A percentile compares a stretch with the other conserved stretches of the same genome.
Evolutionary conservation across 2,888 invertebrate genomes (phyloP).

Genomic region (Epistrophe grossulariae): DNA sequence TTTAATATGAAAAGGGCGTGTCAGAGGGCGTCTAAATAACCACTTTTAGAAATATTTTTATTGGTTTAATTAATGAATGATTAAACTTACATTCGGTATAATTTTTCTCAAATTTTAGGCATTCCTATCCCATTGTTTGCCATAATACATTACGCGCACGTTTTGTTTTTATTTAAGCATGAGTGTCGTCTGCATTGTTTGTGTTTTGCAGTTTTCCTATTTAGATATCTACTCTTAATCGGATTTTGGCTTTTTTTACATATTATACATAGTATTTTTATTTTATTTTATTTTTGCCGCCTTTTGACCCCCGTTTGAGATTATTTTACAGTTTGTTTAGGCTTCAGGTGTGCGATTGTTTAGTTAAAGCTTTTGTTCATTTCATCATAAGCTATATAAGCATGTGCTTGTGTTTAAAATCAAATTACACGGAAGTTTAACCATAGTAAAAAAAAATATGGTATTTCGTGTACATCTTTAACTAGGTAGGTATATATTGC

Average conservation of each 20-base stretch:
- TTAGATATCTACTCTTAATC: slow-evolving; percentile 23
- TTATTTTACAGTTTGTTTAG: slow-evolving; percentile 37
- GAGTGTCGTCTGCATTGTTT: slow-evolving; percentile 45
- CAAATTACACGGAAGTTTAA: slow-evolving; percentile 59
- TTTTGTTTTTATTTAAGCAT: slow-evolving; percentile 20
- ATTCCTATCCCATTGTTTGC: neutral
- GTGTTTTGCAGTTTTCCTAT: slow-evolving; percentile 28
- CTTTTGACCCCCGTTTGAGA: slow-evolving; percentile 24
- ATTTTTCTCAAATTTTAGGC: neutral
- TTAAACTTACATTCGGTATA: too few relatives aligned
- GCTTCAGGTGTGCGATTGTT: slow-evolving; percentile 62
- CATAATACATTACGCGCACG: slow-evolving; percentile 46
- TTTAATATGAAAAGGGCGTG: too few relatives aligned
- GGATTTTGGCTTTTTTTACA: slow-evolving; percentile 15
- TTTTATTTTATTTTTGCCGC: neutral
- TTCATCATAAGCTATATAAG: neutral
- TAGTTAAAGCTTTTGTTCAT: slow-evolving; percentile 34
- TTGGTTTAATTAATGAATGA: too few relatives aligned
- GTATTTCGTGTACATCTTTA: slow-evolving; percentile 6
- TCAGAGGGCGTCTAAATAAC: too few relatives aligned
- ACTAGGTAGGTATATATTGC: slow-evolving; percentile 32
- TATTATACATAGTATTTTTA: neutral
- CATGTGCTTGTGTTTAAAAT: slow-evolving; percentile 14
- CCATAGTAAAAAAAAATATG: neutral
- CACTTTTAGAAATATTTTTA: too few relatives aligned